Percentiles rank a stretch among this genome's conserved stretches.
Evolutionary conservation across 1,140 invertebrate species (phyloP).

Genomic region (Tetragonula clypearis): DNA sequence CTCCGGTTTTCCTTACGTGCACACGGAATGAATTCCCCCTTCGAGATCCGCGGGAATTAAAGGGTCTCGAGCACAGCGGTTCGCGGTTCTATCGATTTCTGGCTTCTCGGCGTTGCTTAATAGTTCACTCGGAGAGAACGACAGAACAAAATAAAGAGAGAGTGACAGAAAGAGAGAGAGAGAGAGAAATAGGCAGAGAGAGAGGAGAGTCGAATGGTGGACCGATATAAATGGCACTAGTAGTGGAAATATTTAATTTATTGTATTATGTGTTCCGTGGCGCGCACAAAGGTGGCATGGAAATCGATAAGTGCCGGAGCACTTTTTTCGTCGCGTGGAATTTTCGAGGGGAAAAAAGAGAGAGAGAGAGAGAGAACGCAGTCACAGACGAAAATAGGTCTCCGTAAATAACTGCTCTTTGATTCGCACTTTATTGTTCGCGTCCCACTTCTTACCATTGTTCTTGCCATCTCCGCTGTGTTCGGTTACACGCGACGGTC

Average conservation of each 20-base stretch:
- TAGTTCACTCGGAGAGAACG: no score
- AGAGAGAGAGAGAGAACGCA: neutral
- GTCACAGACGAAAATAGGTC: conserved; percentile 4
- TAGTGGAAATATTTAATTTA: conserved; percentile 16
- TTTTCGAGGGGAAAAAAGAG: neutral
- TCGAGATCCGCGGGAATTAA: neutral
- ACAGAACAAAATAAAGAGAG: no score
- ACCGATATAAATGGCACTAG: neutral
- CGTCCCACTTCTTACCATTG: conserved; percentile 23
- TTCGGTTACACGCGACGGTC: neutral
- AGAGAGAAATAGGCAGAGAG: no score
- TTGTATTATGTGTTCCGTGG: neutral
- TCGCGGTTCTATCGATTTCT: conserved; percentile 8
- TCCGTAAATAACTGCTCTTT: conserved; percentile 17
- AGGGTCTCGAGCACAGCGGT: neutral
- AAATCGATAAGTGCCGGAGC: neutral
- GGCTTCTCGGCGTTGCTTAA: neutral
- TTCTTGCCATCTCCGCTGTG: neutral
- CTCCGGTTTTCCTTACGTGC: no score
- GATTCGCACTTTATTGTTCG: conserved; percentile 16
- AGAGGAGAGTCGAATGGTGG: neutral
- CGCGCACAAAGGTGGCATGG: neutral
- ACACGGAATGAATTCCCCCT: neutral
- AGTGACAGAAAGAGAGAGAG: no score
- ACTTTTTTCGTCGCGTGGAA: neutral